Evolutionary conservation across 2,797 vertebrate genomes (phyloP).

Genomic region (Decapterus maruadsi): DNA sequence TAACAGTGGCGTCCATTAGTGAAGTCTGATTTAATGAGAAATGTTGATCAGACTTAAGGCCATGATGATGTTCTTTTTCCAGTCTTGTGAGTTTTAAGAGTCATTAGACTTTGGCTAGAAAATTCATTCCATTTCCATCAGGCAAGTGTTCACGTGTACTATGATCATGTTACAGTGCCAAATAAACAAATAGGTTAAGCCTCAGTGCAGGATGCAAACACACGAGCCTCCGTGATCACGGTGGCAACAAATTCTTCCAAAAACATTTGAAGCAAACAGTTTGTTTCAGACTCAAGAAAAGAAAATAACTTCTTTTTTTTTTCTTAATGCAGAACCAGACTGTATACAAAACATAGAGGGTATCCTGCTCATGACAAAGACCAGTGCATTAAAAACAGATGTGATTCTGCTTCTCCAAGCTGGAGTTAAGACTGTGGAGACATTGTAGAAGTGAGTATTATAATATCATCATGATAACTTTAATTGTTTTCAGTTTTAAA

Average conservation of each 20-base stretch:
- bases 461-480: neutral
- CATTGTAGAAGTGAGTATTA: neutral
- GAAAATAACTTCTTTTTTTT: neutral
- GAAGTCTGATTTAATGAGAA: neutral
- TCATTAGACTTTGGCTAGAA: neutral
- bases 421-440: neutral
- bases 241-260: neutral
- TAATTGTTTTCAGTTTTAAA: neutral
- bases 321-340: slow-evolving; percentile 9
- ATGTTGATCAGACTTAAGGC: neutral
- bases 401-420: neutral
- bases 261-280: neutral
- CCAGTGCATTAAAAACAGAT: neutral
- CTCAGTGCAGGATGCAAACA: slow-evolving; percentile 50
- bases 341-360: neutral
- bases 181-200: slow-evolving; percentile 36
- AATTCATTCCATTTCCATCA: neutral
- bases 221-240: neutral
- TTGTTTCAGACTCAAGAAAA: neutral
- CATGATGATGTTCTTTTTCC: neutral
- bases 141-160: too few relatives aligned
- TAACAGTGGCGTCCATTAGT: neutral
- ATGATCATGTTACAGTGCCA: neutral
- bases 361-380: neutral
- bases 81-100: neutral